Conservation (phyloP, 2,797 vertebrate genomes). For the Enteromius paludinosus region DNA sequence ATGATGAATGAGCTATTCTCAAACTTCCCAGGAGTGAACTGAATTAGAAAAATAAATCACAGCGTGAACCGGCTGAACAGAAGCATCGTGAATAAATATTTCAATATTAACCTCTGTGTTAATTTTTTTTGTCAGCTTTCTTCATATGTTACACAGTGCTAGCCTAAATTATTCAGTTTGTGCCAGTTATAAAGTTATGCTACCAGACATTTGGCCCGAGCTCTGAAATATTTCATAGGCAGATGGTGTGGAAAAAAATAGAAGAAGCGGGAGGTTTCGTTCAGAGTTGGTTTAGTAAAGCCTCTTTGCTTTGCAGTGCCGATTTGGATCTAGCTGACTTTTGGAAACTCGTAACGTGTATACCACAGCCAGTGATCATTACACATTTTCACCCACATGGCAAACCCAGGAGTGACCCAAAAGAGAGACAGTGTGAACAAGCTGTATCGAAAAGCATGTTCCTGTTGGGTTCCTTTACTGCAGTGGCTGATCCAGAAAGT, state of each 20-base stretch:
- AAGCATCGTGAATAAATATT: not conserved
- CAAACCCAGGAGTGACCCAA: not conserved
- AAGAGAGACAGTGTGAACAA: not conserved
- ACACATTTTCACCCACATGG: not conserved
- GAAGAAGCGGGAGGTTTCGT: not conserved
- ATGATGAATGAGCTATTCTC: slow-evolving; percentile 5
- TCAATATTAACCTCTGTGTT: not conserved
- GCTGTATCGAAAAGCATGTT: not conserved
- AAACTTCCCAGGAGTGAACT: not conserved
- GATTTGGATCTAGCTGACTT: slow-evolving; percentile 77
- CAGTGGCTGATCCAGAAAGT: not conserved
- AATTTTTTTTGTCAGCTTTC: not conserved
- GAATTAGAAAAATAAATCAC: not conserved
- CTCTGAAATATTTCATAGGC: slow-evolving; percentile 10
- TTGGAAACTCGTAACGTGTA: slow-evolving; percentile 66
- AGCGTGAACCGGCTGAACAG: not conserved
- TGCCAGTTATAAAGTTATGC: not conserved
- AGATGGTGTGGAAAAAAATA: slow-evolving; percentile 26
- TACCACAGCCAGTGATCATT: slow-evolving; percentile 7
- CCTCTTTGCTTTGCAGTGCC: slow-evolving; percentile 67
- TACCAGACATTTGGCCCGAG: slow-evolving; percentile 21
- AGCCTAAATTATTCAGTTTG: slow-evolving; percentile 13
- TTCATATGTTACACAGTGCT: not conserved
- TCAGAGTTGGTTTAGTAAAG: slow-evolving; percentile 73
- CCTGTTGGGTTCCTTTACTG: not conserved